Base-by-base conservation (phyloP, 53 echinoderm and acorn worm genomes). In the Hippasteria phrygiana region DNA sequence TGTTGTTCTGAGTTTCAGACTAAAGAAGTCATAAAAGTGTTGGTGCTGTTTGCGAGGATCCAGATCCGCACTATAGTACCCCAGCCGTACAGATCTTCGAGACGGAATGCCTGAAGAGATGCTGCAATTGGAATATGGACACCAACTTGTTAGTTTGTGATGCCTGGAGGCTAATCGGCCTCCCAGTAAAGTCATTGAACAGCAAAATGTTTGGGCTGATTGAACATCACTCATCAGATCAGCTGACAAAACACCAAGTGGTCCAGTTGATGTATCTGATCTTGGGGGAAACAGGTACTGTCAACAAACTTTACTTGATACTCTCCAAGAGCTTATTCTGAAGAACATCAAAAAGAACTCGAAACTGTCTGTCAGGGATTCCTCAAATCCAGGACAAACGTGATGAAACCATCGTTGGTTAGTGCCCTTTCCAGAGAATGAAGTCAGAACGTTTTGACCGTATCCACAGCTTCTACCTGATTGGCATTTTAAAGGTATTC, bases 401-500 rank as follows among this genome's bases (percentile, higher is more conserved):
- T 85, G n/a, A n/a, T n/a, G 71, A 85, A 85, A 31, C 51, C 85
- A 0, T 2, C 54, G 8, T 50, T 71, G 26, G 37, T 85, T 27
- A 34, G 51, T 36, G 85, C 71, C n/a, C 85, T 85, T 5, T 18
- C 24, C 35, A 34, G 51, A 69, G 70, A 16, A 31, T 85, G 6
- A 70, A 71, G 20, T 48, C 48, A 0, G 34, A 85, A 24, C 48
- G 9, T 16, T 36, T 85, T 5, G 71, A 50, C 16, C 13, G 26
- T 0, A 51, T 90, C 31, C 86, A 92, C 70, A 92, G 90, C 35
- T 93, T 90, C 66, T 92, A 88, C 75, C 43, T 96, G 1, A 92
- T 96, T 1, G 92, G 96, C 16, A 96, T 96, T 29, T 83, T 93
- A 41, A 96, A 96, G n/a, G n/a, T n/a, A n/a, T 96, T 92, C 59